Base-by-base conservation (phyloP, 30 jellyfish, hydroid and myxozoan species). In the Hydractinia symbiolongicarpus region DNA sequence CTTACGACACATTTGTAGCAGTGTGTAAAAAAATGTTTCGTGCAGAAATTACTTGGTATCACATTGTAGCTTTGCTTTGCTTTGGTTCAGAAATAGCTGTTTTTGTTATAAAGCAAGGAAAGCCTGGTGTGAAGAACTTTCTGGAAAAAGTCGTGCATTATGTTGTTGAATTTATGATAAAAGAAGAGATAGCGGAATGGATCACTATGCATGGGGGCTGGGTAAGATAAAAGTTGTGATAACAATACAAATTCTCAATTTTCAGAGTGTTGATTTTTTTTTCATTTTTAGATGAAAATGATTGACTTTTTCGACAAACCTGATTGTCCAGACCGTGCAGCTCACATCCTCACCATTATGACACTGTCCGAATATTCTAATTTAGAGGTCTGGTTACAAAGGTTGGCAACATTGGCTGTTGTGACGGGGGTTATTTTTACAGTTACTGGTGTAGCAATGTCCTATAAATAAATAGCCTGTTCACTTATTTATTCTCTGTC, bases 1-100 rank as follows among this genome's bases (percentile, higher is more conserved):
- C 97, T 4, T 90, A 90, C 53, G 53, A 49, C 14, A 49, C 90
- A 55, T 90, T 90, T 90, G 97, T 93, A 11, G 79, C 79, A 20
- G 88, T 90, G 15, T 88, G 95, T 14, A 82, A 82, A 51, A 85
- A 81, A 66, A 83, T 90, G 4, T 81, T 90, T 73, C 81, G 60
- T 5, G 66, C 58, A 58, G 95, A 89, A 30, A 86, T 90, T 68
- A 85, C 83, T 40, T 90, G 97, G 97, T 89, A 90, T 50, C 81
- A 92, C 17, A 86, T 90, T 79, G 91, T 90, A 50, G 90, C 97
- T 4, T 56, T 90, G 30, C 88, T 90, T 13, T 82, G 85, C 19
- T 90, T 90, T 86, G 97, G 97, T 13, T 84, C 81, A 64, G 97
- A 90, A 82, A 82, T 90, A 14, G 93, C 97, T 7, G 92, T 90